Evolutionary conservation across 2,113 vertebrate genomes (phyloP).

Genomic region (Ranitomeya variabilis): DNA sequence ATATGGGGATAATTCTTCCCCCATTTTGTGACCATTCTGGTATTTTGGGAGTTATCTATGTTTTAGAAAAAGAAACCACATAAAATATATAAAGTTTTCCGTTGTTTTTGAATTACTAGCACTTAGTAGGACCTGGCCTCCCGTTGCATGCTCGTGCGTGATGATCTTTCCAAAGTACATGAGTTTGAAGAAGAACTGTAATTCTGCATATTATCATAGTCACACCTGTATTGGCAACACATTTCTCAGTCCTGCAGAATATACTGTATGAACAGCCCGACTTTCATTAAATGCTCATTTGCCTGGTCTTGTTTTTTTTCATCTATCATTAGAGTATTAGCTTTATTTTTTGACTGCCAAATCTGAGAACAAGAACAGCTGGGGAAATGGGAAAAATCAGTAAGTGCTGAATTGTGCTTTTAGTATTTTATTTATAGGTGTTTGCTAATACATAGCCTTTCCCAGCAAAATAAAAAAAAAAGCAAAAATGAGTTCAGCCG

Average conservation of each 20-base stretch:
- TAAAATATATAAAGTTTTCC: background rate
- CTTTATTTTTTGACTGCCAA: background rate
- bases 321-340: background rate
- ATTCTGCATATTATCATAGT: background rate
- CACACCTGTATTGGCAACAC: background rate
- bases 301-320: background rate
- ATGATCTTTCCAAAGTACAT: background rate
- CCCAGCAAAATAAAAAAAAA: background rate
- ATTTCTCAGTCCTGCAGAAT: conserved; percentile 3
- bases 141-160: background rate
- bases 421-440: background rate
- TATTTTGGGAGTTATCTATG: background rate
- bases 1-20: background rate
- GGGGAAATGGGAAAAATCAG: background rate
- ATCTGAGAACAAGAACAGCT: background rate
- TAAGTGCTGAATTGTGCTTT: background rate
- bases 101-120: background rate
- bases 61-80: background rate
- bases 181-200: background rate
- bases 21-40: background rate
- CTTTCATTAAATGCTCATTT: conserved; percentile 16
- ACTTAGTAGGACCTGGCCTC: background rate
- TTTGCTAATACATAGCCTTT: background rate
- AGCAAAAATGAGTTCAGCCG: background rate
- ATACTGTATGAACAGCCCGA: background rate